A percentile compares a stretch with the other conserved stretches of the same genome.
These are phyloP conservation scores for Hippocampus kuda DNA, from an alignment of 2,797 vertebrate species.

Conservation along the genomic window DNA sequence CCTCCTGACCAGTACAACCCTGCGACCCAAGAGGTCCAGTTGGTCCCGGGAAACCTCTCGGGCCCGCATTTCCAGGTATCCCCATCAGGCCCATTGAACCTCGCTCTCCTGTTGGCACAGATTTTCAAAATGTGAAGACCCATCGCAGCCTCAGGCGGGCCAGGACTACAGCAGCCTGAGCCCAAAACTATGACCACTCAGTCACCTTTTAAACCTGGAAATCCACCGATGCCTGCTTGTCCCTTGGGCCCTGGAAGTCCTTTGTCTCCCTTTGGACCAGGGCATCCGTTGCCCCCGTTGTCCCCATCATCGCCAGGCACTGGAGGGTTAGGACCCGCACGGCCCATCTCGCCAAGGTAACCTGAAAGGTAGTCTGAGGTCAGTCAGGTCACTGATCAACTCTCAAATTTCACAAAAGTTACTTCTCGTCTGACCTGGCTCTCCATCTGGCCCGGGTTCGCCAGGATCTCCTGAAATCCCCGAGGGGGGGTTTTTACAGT, in stretches of 20 bases:
- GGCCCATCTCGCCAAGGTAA: constrained; percentile 45
- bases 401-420: background rate
- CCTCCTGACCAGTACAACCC: constrained; percentile 32
- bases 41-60: constrained; percentile 31
- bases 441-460: constrained; percentile 54
- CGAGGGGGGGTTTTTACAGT: constrained; percentile 39
- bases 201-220: constrained; percentile 58
- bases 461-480: constrained; percentile 55
- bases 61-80: constrained; percentile 36
- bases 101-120: constrained; percentile 34
- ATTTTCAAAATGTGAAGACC: background rate
- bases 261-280: constrained; percentile 40
- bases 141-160: background rate
- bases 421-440: constrained; percentile 33
- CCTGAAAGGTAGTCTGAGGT: constrained; percentile 44
- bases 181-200: background rate
- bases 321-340: constrained; percentile 40
- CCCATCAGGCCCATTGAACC: constrained; percentile 49
- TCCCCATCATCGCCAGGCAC: constrained; percentile 54
- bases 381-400: background rate
- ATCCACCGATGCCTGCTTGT: constrained; percentile 43
- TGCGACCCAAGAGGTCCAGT: constrained; percentile 32
- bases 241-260: constrained; percentile 51
- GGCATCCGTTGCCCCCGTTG: constrained; percentile 45
- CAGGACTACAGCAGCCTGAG: background rate